Percentiles rank a stretch among this genome's conserved stretches.
Evolutionary conservation across 2,888 invertebrate species (phyloP).

Genomic region (Spatulosminthurus flaviceps): DNA sequence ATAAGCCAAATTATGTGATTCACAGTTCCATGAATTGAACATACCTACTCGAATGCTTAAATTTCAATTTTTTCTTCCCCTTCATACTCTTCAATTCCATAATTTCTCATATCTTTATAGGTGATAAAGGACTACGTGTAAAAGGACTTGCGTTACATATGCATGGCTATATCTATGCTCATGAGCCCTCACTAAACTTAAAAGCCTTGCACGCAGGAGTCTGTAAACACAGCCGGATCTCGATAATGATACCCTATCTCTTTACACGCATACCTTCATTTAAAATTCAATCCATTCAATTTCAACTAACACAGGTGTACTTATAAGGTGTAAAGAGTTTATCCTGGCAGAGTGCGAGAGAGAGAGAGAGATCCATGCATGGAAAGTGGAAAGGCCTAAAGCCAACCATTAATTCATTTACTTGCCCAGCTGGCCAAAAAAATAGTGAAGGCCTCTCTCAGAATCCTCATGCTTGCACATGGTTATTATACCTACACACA

Average conservation of each 20-base stretch:
- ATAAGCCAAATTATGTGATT: constrained; percentile 36
- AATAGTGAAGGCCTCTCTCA: constrained; percentile 21
- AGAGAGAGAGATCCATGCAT: background rate
- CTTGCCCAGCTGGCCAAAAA: constrained; percentile 33
- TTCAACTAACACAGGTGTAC: constrained; percentile 21
- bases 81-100: background rate
- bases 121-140: background rate
- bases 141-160: background rate
- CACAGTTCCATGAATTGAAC: constrained; percentile 31
- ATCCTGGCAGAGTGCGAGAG: constrained; percentile 21
- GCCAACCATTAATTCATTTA: constrained; percentile 32
- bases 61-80: background rate
- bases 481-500: background rate
- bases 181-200: background rate
- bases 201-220: constrained; percentile 6
- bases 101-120: background rate
- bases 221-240: constrained; percentile 41
- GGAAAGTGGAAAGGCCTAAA: constrained; percentile 24
- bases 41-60: background rate
- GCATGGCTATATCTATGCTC: no score
- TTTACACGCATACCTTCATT: constrained; percentile 39
- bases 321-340: constrained; percentile 43
- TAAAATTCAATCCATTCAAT: constrained; percentile 36
- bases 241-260: constrained; percentile 42
- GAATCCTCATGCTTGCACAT: background rate